Evolutionary conservation across 2,113 vertebrate genomes (phyloP), one percentile per base, ranked within the genome.

Genomic region (Tachysurus vachellii): DNA sequence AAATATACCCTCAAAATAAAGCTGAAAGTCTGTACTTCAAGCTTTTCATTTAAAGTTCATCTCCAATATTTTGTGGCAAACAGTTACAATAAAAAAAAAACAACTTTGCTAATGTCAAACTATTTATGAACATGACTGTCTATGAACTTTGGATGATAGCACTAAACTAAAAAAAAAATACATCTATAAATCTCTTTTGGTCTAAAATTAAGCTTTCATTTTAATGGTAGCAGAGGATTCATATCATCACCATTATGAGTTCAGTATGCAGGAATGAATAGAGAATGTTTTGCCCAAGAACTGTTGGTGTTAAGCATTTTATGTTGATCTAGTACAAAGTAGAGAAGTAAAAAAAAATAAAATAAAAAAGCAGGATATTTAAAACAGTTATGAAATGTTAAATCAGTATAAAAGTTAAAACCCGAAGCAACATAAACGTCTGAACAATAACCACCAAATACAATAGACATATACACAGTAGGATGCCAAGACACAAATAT

Each of bases 241-340:
- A 10, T 47, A 42, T 71, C 53, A 23, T 7, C 42, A 53, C 8
- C 26, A 31, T 77, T 50, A 85, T 50, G 42, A 77, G 36, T 77
- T 76, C 73, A 85, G 53, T 36, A 71, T 71, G 56, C 36, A n/a
- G 53, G 12, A 61, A 85, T 50, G 68, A 84, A 71, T 21, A 73
- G 68, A 84, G 10, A 83, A 21, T 3, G 21, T 47, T 64, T 64
- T 85, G 57, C 73, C 26, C 14, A 36, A 36, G 4, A 82, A 53
- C 17, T 42, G 73, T 14, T 75, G 56, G 44, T 17, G 56, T 64
- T 54, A 77, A 2, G 26, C 57, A 61, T 81, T 81, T 21, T 54
- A 16, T 77, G 6, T 6, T 77, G 50, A 54, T 54, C 26, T 77
- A 54, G 50, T 2, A 50, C 42, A 10, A 42, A 17, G 36, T 50